A percentile compares a stretch with the other conserved stretches of the same genome.
These are phyloP conservation scores for Zophobas atratus DNA, from an alignment of 1,140 invertebrate species.

Conservation along the genomic window DNA sequence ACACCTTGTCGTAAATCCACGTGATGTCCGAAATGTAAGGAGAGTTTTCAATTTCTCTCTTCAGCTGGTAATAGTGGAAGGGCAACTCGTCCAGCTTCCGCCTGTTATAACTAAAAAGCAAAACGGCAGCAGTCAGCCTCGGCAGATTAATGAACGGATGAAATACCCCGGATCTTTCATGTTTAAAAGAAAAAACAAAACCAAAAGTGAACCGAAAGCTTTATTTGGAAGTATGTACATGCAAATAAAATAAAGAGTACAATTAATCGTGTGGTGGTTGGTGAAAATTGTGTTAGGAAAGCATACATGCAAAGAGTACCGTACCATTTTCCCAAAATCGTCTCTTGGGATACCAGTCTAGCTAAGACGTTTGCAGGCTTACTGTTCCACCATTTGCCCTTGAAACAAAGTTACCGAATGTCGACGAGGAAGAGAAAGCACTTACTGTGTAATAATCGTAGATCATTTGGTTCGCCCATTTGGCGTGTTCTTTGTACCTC, in stretches of 20 bases:
- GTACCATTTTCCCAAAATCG: constrained; percentile 73
- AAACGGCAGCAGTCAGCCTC: not conserved
- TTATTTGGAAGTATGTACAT: constrained; percentile 59
- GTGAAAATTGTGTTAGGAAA: constrained; percentile 43
- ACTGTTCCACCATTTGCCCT: constrained; percentile 66
- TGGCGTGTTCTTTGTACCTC: constrained; percentile 65
- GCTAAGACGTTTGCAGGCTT: constrained; percentile 60
- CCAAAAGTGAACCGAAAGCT: constrained; percentile 53
- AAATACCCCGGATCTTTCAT: not conserved
- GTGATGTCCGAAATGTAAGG: constrained; percentile 75
- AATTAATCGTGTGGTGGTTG: constrained; percentile 10
- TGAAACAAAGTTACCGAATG: constrained; percentile 50
- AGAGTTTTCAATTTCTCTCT: constrained; percentile 63
- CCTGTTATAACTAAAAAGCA: constrained; percentile 78
- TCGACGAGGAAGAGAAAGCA: constrained; percentile 16
- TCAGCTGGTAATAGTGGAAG: constrained; percentile 73
- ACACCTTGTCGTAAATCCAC: constrained; percentile 84
- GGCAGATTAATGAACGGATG: not conserved
- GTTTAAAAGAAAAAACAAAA: constrained; percentile 41
- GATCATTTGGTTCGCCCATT: constrained; percentile 70
- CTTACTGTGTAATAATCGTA: constrained; percentile 73
- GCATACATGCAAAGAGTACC: constrained; percentile 44
- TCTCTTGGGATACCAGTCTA: constrained; percentile 64
- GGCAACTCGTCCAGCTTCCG: constrained; percentile 88
- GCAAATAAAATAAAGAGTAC: constrained; percentile 52